Percentiles rank a stretch among this genome's conserved stretches.
Evolutionary conservation across 2,888 invertebrate genomes (phyloP).

Genomic region (Tineola bisselliella): DNA sequence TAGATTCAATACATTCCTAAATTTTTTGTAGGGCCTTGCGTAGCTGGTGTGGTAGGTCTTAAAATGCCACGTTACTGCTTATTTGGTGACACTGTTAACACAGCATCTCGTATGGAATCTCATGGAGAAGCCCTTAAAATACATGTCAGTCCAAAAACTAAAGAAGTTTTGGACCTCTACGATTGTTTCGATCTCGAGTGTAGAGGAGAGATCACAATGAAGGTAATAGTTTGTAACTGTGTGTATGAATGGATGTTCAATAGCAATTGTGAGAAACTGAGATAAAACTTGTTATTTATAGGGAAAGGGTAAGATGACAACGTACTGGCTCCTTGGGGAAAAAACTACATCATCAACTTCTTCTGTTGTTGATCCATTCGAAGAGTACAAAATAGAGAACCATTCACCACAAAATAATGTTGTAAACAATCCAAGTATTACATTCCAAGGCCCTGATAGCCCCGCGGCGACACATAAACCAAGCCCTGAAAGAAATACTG

Average conservation of each 20-base stretch:
- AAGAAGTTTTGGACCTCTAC: slow-evolving; percentile 84
- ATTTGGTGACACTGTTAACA: slow-evolving; percentile 93
- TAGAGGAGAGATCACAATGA: slow-evolving; percentile 90
- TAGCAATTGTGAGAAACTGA: too few relatives aligned
- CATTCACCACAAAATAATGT: not conserved
- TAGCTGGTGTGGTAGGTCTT: slow-evolving; percentile 90
- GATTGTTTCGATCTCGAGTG: slow-evolving; percentile 85
- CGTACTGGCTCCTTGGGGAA: slow-evolving; percentile 88
- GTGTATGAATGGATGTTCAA: too few relatives aligned
- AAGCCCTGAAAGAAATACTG: slow-evolving; percentile 39
- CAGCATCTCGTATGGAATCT: slow-evolving; percentile 90
- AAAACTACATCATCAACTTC: slow-evolving; percentile 29
- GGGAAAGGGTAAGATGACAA: slow-evolving; percentile 90
- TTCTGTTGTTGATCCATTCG: not conserved
- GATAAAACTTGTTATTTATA: slow-evolving; percentile 35
- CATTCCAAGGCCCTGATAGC: slow-evolving; percentile 59
- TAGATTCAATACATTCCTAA: too few relatives aligned
- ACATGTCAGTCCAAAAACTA: slow-evolving; percentile 91
- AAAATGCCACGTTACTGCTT: slow-evolving; percentile 96
- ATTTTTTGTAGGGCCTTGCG: slow-evolving; percentile 72
- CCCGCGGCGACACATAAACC: slow-evolving; percentile 53
- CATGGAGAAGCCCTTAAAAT: slow-evolving; percentile 90
- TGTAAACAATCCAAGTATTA: slow-evolving; percentile 46
- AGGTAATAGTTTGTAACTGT: too few relatives aligned
- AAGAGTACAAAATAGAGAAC: slow-evolving; percentile 9